Evolutionary conservation across 1,140 invertebrate species (phyloP).

Genomic region (Mya arenaria): DNA sequence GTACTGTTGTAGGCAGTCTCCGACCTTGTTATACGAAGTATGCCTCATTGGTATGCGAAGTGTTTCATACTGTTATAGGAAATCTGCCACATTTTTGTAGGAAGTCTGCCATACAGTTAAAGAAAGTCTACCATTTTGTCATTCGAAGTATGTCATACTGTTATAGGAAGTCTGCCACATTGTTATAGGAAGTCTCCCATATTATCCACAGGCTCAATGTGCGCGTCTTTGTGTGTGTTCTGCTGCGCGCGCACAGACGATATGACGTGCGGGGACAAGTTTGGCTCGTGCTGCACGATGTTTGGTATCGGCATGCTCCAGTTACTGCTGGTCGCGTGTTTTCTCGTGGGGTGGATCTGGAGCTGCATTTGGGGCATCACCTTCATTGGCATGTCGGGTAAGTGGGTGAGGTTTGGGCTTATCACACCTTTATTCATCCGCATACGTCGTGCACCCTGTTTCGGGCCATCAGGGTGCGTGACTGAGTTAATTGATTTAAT

Average conservation of each 20-base stretch:
- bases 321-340: conserved; percentile 59
- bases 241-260: conserved; percentile 61
- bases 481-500: too few species aligned
- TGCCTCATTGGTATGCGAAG: too few species aligned
- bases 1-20: too few species aligned
- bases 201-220: conserved; percentile 57
- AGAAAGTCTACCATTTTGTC: too few species aligned
- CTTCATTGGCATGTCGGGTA: conserved; percentile 65
- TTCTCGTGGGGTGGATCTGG: conserved; percentile 69
- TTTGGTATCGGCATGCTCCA: conserved; percentile 66
- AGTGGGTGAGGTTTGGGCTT: not conserved
- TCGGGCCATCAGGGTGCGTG: too few species aligned
- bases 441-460: too few species aligned
- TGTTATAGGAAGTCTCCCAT: not conserved
- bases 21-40: too few species aligned
- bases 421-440: too few species aligned
- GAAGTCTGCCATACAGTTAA: too few species aligned
- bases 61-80: too few species aligned
- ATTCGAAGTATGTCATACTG: not conserved
- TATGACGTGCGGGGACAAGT: conserved; percentile 51
- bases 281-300: conserved; percentile 57
- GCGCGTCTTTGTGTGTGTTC: conserved; percentile 56
- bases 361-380: conserved; percentile 68
- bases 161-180: too few species aligned
- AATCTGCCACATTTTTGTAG: too few species aligned